Base-by-base conservation (phyloP, 2,113 vertebrate species). In the Psilopogon haemacephalus region DNA sequence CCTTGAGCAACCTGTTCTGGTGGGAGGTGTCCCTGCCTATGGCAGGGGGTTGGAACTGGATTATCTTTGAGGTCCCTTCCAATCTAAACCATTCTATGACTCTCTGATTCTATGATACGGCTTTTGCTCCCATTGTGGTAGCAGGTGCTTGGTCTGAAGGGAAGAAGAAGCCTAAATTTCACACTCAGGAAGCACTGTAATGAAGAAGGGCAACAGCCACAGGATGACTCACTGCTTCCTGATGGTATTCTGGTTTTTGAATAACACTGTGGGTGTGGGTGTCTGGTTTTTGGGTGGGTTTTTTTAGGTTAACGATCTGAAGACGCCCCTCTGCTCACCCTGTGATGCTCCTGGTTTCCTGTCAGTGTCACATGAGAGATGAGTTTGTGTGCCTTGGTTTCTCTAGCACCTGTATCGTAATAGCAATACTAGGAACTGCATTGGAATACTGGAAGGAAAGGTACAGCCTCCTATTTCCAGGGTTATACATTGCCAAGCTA, bases 241-340 rank as follows among this genome's bases (percentile, higher is more conserved):
- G 93, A 72, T 58, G 79, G 35, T 69, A 78, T 74, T 95, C 65
- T 68, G 76, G 18, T 38, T 95, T 95, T 80, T 93, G 42, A 96
- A 80, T 70, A 94, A 93, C 94, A 94, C 28, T 14, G 8, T 89
- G 94, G 93, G 89, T 89, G 93, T 96, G 95, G 91, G 28, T 50
- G 32, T 55, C 85, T 93, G 74, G 7, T 5, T 42, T 96, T 89
- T 38, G 82, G 88, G 88, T 81, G 92, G 84, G 30, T 56, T 92
- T 92, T 54, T 56, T 90, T 59, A 73, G 82, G 91, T 94, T 94
- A 96, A 93, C 42, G 15, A 94, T 94, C 89, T 92, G 77, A 85
- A 90, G 87, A 89, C 46, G 0, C 70, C 82, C 90, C 76, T 90
- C 44, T 60, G 54, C 74, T 96, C 81, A 80, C 71, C n/a, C 54